Percentiles rank a stretch among this genome's conserved stretches.
phyloP scores from a whole-genome alignment of 2,113 vertebrate species.

The Ancistrus triradiatus region DNA sequence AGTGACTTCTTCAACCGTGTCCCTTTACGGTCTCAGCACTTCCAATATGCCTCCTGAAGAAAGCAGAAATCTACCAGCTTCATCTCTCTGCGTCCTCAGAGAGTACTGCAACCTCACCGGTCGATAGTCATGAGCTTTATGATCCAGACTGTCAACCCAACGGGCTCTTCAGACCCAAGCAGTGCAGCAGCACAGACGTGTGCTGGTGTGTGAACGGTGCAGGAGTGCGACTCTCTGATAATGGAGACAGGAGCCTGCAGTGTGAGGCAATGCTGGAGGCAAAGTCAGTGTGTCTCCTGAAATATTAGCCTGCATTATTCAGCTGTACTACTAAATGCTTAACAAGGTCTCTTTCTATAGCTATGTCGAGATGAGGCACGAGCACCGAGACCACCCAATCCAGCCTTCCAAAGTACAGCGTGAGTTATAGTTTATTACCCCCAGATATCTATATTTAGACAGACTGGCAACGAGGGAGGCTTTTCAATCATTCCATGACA shows the following conservation, averaged over 20 bases:
- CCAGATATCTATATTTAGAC: background rate
- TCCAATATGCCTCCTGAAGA: conserved; percentile 77
- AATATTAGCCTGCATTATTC: background rate
- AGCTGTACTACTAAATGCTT: background rate
- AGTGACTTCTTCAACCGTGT: background rate
- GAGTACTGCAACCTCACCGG: conserved; percentile 55
- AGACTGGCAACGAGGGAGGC: too few relatives aligned
- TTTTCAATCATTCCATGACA: too few relatives aligned
- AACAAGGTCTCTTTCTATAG: conserved; percentile 5
- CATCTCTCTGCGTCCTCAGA: conserved; percentile 47
- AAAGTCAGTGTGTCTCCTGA: conserved; percentile 58
- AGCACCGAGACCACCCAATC: background rate
- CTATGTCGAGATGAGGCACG: conserved; percentile 38
- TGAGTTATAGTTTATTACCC: conserved; percentile 1
- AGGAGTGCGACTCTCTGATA: conserved; percentile 75
- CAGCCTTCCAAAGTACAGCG: conserved; percentile 6
- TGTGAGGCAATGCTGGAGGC: conserved; percentile 70
- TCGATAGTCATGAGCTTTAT: conserved; percentile 75
- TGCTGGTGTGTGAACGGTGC: conserved; percentile 84
- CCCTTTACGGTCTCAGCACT: conserved; percentile 58
- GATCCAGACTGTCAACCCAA: conserved; percentile 69
- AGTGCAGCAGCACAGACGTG: conserved; percentile 68
- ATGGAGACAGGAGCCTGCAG: conserved; percentile 57
- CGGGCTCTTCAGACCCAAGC: conserved; percentile 74
- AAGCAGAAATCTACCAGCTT: conserved; percentile 62